Conservation (phyloP, 2,888 invertebrate genomes). For the Homarus gammarus region DNA sequence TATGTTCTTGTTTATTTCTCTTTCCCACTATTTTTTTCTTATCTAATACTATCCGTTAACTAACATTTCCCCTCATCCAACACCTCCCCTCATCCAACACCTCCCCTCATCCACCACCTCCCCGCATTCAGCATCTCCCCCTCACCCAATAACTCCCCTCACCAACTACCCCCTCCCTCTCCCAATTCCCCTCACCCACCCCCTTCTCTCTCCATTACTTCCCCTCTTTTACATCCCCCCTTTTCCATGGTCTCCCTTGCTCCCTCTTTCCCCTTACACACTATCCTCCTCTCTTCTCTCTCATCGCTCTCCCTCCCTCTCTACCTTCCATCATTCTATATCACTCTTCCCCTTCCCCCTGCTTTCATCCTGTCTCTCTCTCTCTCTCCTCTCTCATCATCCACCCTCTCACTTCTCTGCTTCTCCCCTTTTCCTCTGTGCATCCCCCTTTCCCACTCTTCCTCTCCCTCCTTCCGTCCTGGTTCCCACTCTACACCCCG, state of each 20-base stretch:
- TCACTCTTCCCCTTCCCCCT: constrained; percentile 9
- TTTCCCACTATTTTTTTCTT: too few relatives aligned
- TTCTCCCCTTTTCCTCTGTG: constrained; percentile 8
- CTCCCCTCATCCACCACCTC: background rate
- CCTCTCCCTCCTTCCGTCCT: constrained; percentile 13
- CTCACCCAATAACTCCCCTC: too few relatives aligned
- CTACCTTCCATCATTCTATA: constrained; percentile 6
- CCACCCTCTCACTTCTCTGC: background rate
- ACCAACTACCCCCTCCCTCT: too few relatives aligned
- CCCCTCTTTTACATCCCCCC: too few relatives aligned
- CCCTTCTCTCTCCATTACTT: background rate
- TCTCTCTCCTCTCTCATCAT: constrained; percentile 6
- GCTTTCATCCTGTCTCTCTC: background rate
- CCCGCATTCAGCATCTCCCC: background rate
- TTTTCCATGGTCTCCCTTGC: too few relatives aligned
- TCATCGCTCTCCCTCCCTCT: background rate
- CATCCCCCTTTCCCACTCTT: background rate
- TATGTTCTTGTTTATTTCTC: too few relatives aligned
- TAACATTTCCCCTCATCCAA: background rate
- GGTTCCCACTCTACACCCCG: background rate
- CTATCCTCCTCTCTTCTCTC: background rate
- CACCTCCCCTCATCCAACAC: background rate
- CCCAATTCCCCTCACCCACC: background rate
- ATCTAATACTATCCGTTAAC: too few relatives aligned
- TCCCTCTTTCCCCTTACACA: background rate